Evolutionary conservation across 2,113 vertebrate genomes (phyloP).

Genomic region (Sitta europaea): DNA sequence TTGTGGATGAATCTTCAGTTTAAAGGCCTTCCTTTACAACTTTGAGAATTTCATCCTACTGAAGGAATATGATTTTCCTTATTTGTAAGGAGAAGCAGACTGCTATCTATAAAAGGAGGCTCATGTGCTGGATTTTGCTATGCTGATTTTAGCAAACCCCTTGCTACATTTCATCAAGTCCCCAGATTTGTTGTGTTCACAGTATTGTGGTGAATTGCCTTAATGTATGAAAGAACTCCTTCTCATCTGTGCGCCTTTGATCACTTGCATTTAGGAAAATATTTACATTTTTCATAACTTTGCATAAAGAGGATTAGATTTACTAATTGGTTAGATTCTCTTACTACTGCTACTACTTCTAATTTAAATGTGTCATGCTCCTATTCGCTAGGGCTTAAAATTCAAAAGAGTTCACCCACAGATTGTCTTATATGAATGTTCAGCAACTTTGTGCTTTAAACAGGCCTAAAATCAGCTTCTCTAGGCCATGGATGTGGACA

Average conservation of each 20-base stretch:
- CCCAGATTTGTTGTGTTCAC: not conserved
- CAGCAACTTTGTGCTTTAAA: not conserved
- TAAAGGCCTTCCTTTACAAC: not conserved
- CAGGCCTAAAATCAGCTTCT: not conserved
- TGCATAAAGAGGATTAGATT: not conserved
- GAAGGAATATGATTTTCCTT: not conserved
- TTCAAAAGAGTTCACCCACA: not conserved
- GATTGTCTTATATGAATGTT: not conserved
- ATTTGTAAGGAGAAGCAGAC: not conserved
- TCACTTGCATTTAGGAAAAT: not conserved
- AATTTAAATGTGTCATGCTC: not conserved
- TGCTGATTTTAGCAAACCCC: not conserved
- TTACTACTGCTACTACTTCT: not conserved
- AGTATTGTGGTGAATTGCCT: not conserved
- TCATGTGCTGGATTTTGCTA: not conserved
- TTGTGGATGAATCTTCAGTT: not conserved
- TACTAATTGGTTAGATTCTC: not conserved
- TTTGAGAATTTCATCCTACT: not conserved
- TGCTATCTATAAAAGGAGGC: not conserved
- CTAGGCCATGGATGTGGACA: not conserved
- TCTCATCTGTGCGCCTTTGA: not conserved
- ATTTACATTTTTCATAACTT: not conserved
- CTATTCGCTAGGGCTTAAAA: not conserved
- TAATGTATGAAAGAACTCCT: not conserved
- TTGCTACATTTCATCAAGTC: not conserved